These are phyloP conservation scores for Tupiocoris notatus DNA, from an alignment of 2,888 invertebrate genomes.

Conservation along the genomic window DNA sequence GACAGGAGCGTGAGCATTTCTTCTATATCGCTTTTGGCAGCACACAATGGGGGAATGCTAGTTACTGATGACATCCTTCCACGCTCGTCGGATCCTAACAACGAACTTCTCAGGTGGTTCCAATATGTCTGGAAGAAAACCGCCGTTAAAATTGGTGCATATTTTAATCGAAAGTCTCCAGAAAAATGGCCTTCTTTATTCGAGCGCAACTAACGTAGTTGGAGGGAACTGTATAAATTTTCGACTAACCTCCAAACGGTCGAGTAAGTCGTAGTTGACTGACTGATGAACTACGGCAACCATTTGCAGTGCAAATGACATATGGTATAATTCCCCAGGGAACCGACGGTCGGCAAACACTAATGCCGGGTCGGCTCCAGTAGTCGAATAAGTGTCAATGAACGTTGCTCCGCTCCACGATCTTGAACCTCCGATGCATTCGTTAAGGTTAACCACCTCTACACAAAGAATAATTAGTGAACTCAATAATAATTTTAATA, in stretches of 20 bases:
- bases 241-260: constrained; percentile 7
- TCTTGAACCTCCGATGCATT: constrained; percentile 20
- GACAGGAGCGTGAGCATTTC: not conserved
- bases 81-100: not conserved
- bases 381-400: not conserved
- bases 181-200: not conserved
- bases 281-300: not conserved
- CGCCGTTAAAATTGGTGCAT: not conserved
- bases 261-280: not conserved
- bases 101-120: not conserved
- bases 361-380: not conserved
- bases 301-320: not conserved
- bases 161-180: not conserved
- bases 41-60: not conserved
- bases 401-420: constrained; percentile 23
- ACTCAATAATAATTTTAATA: too few relatives aligned
- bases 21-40: not conserved
- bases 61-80: not conserved
- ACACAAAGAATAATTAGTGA: too few relatives aligned
- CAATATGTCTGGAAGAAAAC: not conserved
- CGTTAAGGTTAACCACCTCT: constrained; percentile 1
- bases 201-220: not conserved
- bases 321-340: constrained; percentile 13
- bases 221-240: too few relatives aligned
- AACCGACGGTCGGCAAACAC: constrained; percentile 5